Evolutionary conservation across 2,113 vertebrate species (phyloP).

Genomic region (Prunella fulvescens): DNA sequence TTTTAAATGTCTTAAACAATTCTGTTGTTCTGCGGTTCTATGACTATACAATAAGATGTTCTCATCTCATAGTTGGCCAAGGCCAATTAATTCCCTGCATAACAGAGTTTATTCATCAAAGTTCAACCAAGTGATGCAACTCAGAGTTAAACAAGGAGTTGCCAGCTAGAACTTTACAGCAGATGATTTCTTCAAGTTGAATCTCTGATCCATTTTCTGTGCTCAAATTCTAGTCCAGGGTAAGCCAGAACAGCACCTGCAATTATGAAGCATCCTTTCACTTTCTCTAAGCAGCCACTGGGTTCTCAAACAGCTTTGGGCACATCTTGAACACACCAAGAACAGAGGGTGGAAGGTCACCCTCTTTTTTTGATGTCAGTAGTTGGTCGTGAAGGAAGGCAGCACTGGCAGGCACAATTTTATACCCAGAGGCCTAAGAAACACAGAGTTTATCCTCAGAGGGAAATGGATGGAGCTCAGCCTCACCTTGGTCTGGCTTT

Average conservation of each 20-base stretch:
- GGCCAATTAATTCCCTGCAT: neutral
- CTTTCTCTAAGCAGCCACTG: neutral
- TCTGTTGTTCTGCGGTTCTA: rapidly evolving
- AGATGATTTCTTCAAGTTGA: neutral
- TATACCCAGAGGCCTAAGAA: neutral
- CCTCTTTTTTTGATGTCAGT: neutral
- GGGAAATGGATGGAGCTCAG: neutral
- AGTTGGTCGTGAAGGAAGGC: neutral
- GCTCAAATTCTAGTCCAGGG: neutral
- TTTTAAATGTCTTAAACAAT: neutral
- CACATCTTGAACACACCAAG: neutral
- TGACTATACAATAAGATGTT: neutral
- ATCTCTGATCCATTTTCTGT: neutral
- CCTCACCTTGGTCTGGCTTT: neutral
- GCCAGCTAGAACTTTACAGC: neutral
- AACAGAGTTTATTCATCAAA: neutral
- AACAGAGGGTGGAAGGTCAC: neutral
- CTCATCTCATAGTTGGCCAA: neutral
- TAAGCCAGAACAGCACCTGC: neutral
- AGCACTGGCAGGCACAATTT: neutral
- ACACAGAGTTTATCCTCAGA: neutral
- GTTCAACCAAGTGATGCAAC: neutral
- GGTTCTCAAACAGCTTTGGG: neutral
- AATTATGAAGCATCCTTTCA: neutral
- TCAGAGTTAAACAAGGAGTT: neutral